Evolutionary conservation across 2,888 invertebrate species (phyloP), one percentile per base, ranked within the genome.

Genomic region (Tachina grossa): DNA sequence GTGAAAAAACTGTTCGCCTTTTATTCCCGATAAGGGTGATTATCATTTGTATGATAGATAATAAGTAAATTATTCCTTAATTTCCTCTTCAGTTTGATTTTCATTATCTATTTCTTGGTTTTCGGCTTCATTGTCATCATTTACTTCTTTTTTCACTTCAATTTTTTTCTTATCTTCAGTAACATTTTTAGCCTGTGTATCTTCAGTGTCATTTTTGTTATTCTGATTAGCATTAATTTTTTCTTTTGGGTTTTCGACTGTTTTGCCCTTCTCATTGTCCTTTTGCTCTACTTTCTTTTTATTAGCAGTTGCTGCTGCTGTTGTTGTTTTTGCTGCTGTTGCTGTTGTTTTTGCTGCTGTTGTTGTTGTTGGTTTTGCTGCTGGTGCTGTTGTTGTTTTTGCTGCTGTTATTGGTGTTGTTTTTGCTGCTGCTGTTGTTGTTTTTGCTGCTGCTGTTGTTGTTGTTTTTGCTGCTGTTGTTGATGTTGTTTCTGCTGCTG

Each of bases 241-340:
- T n/a, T 49, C 47, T 13, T 19, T 45, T 19, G 13, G 13, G 9
- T 13, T 45, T 16, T 47, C 31, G 22, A 10, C 22, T 45, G 8
- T n/a, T 45, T 55, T 57, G 31, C 6, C 10, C 9, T 49, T n/a
- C 65, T 41, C 45, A 9, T 31, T 41, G 49, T 43, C 19, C 13
- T 78, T 47, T 31, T 74, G 45, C 9, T 57, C 55, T 65, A 22
- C 65, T 39, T 43, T 31, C 11, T 53, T 83, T 66, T 45, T 45
- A n/a, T 47, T 63, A 13, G 43, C 22, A 51, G 6, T 57, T 68
- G 16, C 51, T 9, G 61, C 39, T 43, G 61, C 11, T 43, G n/a
- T n/a, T 31, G 31, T 31, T 31, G 31, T 31, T 31, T 1, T 31
- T 31, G 31, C 31, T 31, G 5, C 6, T 5, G 6, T 0, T 31